These are phyloP conservation scores for Myopa tessellatipennis DNA, from an alignment of 2,888 invertebrate genomes.

Conservation along the genomic window DNA sequence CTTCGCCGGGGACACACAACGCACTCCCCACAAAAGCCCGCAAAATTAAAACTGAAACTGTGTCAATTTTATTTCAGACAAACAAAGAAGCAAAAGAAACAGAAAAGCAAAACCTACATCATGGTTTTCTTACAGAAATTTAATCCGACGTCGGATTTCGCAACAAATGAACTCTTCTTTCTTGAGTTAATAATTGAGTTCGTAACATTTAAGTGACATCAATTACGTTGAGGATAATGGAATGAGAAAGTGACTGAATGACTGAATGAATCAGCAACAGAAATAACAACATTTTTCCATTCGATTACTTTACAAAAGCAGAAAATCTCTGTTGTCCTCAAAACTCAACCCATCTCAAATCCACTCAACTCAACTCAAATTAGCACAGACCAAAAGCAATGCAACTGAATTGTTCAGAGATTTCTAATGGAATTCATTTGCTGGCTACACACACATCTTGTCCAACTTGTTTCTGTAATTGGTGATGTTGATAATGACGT, in stretches of 20 bases:
- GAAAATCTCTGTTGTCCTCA: too few species aligned
- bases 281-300: background rate
- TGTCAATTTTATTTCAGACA: too few species aligned
- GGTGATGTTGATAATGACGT: background rate
- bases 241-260: constrained; percentile 20
- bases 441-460: background rate
- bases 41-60: too few species aligned
- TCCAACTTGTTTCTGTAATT: background rate
- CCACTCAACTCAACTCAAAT: too few species aligned
- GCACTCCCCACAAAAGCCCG: too few species aligned
- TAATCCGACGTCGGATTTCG: background rate
- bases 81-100: too few species aligned
- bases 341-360: too few species aligned
- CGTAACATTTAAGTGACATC: constrained; percentile 20
- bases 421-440: background rate
- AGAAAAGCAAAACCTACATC: too few species aligned
- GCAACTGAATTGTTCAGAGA: too few species aligned
- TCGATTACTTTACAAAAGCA: background rate
- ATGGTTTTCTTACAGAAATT: background rate
- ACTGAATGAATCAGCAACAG: too few species aligned
- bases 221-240: constrained; percentile 37
- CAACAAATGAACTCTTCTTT: constrained; percentile 4
- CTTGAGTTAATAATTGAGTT: constrained; percentile 27
- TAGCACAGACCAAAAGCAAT: too few species aligned
- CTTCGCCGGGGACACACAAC: too few species aligned